Evolutionary conservation across 1,140 invertebrate species (phyloP).

Genomic region (Drosophila elegans): DNA sequence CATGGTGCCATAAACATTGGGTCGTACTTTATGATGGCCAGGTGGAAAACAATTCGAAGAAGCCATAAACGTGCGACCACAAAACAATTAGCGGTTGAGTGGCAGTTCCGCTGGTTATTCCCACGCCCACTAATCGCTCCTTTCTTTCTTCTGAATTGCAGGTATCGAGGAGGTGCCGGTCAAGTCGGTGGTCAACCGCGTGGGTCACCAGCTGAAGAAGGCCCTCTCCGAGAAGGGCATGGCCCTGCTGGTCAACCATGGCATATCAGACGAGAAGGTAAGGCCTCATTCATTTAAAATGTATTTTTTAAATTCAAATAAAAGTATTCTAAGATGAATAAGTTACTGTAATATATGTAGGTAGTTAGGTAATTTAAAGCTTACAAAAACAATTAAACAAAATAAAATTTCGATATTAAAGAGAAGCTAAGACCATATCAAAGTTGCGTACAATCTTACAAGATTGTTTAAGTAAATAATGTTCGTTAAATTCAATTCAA

Average conservation of each 20-base stretch:
- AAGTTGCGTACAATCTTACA: no score
- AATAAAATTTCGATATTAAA: no score
- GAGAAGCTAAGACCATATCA: slow-evolving; percentile 87
- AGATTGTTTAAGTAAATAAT: no score
- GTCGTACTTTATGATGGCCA: slow-evolving; percentile 45
- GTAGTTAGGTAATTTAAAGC: no score
- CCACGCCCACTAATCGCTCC: slow-evolving; percentile 42
- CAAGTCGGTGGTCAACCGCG: slow-evolving; percentile 89
- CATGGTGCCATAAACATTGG: slow-evolving; percentile 20
- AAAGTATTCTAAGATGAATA: no score
- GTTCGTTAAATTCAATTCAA: no score
- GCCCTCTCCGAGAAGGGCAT: slow-evolving; percentile 89
- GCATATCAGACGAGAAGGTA: slow-evolving; percentile 90
- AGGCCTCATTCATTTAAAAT: no score
- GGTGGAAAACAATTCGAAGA: slow-evolving; percentile 40
- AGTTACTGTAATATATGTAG: no score
- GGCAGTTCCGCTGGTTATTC: slow-evolving; percentile 54
- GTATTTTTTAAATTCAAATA: no score
- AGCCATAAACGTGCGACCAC: slow-evolving; percentile 39
- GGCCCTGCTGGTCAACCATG: slow-evolving; percentile 90
- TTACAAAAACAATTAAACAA: no score
- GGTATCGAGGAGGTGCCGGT: slow-evolving; percentile 89
- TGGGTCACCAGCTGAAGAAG: slow-evolving; percentile 88
- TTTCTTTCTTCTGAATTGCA: slow-evolving; percentile 57
- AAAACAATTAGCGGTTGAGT: slow-evolving; percentile 57